A percentile compares a stretch with the other conserved stretches of the same genome.
Conservation (phyloP, 1,140 invertebrate genomes). For the Protaetia brevitarsis region DNA sequence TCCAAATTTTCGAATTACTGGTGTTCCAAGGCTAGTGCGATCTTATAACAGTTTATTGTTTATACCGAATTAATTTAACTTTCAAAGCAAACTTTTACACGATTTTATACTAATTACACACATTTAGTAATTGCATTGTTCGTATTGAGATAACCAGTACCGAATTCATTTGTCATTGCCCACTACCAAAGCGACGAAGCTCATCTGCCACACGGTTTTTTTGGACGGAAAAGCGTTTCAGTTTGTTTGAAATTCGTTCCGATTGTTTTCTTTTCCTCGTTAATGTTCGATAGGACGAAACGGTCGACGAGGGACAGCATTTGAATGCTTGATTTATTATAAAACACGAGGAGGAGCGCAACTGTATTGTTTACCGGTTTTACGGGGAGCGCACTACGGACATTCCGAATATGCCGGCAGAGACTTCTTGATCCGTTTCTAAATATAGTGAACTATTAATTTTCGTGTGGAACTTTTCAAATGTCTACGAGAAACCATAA, state of each 20-base stretch:
- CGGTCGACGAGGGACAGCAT: neutral
- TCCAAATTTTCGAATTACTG: no score
- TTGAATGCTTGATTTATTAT: constrained; percentile 17
- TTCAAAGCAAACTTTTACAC: no score
- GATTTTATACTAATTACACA: no score
- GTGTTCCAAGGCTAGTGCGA: no score
- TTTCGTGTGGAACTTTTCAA: constrained; percentile 18
- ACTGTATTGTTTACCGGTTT: constrained; percentile 8
- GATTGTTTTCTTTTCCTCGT: neutral
- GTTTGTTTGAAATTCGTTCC: neutral
- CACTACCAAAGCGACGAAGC: neutral
- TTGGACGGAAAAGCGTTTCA: neutral
- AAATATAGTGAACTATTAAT: constrained; percentile 15
- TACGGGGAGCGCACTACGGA: neutral
- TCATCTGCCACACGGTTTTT: neutral
- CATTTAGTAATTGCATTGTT: no score
- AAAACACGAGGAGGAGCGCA: constrained; percentile 6
- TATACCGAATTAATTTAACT: no score
- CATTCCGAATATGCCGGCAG: neutral
- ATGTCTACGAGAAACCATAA: constrained; percentile 14
- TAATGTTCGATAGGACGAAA: neutral
- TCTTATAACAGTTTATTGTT: no score
- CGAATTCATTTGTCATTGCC: no score
- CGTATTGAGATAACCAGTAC: no score
- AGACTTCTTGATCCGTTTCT: neutral